These are phyloP conservation scores for Hirudinaria manillensis DNA, from an alignment of 2,888 invertebrate genomes.

Conservation along the genomic window DNA sequence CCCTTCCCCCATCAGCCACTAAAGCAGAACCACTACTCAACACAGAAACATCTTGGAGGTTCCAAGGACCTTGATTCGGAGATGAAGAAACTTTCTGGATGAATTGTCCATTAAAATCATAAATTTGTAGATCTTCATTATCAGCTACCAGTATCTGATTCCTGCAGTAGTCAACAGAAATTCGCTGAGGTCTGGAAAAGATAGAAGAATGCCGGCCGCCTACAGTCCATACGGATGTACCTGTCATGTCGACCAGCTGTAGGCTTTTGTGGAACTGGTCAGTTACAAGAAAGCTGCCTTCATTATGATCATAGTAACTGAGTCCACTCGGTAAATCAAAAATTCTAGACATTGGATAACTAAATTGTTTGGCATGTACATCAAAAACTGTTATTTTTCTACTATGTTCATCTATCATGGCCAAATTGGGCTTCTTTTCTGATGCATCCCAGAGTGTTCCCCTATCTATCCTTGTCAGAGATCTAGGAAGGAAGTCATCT, in stretches of 20 bases:
- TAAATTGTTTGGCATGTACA: not conserved
- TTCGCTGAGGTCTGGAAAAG: not conserved
- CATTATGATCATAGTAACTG: not conserved
- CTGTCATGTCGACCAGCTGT: not conserved
- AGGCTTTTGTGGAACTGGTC: not conserved
- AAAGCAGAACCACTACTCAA: not conserved
- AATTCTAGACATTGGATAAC: not conserved
- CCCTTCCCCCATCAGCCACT: not conserved
- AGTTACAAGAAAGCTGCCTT: not conserved
- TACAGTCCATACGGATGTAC: not conserved
- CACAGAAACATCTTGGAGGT: not conserved
- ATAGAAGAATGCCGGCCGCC: not conserved
- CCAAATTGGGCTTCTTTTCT: not conserved
- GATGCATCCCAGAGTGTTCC: not conserved
- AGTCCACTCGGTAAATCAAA: not conserved
- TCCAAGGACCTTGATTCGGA: not conserved
- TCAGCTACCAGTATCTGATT: conserved; percentile 1
- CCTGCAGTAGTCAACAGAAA: not conserved
- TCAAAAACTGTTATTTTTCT: not conserved
- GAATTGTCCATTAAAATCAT: not conserved
- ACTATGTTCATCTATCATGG: not conserved
- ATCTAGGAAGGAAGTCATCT: not conserved
- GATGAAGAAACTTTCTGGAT: not conserved
- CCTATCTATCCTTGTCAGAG: not conserved
- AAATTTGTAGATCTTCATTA: not conserved